Base-by-base conservation (phyloP, 2,888 invertebrate genomes). In the Drosophila rellima region DNA sequence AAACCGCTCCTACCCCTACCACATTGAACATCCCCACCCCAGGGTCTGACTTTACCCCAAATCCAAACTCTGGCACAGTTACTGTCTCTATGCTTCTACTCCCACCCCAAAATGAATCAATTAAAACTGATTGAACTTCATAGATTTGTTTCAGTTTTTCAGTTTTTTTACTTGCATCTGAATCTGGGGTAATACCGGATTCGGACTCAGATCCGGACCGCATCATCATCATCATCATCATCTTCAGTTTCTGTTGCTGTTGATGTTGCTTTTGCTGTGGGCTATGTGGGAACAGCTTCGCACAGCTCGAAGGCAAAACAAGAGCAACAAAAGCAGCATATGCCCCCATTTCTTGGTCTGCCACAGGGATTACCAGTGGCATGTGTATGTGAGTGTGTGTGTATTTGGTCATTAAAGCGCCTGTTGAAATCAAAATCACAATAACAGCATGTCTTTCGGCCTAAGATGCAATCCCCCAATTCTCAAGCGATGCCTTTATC, bases 121-220 rank as follows among this genome's bases (percentile, higher is more conserved):
- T 90, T 91, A 90, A 90, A 91, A 80, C 87, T 90, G 91, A 90
- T 88, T 91, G 88, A 91, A 90, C 80, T 86, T 66, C 74, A 86
- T 90, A 88, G 90, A 90, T 87, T 88, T 71, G 52, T 48, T 68
- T 60, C 56, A 55, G 55, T 42, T 52, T 45, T 39, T 11, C 18
- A 29, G 23, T 64, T 4, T 56, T n/a, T 60, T 18, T 54, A 61
- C 40, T 70, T 55, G 76, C 63, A 74, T 64, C 61, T 57, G 65
- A 70, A 82, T 59, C 62, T 77, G 80, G 77, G 75, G 74, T 74
- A 81, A 79, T 79, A 52, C 81, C 78, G 69, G 81, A 77, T 80
- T 79, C 70, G 31, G 62, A 44, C 51, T 68, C 52, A 40, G 69
- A 78, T 63, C 48, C 63, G 63, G 55, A 74, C 74, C 77, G 78